Evolutionary conservation across 1,140 invertebrate genomes (phyloP), one percentile per base, ranked within the genome.

Genomic region (Euwallacea similis): DNA sequence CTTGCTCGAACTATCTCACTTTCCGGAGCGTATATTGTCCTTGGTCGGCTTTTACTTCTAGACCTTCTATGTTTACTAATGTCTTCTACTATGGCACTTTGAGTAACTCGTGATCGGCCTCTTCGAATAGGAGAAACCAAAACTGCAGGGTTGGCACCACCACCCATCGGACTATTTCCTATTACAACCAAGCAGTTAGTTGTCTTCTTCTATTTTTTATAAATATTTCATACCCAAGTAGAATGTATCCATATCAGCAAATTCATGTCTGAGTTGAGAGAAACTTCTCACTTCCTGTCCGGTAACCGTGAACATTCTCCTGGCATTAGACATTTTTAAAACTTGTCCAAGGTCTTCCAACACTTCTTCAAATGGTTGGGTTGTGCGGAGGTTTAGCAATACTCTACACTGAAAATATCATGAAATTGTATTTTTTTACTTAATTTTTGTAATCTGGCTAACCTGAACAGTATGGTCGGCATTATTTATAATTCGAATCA

Each of bases 281-380:
- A 96, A 96, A 81, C 94, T 96, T 71, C 93, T 86, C 2, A 97
- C 94, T 88, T 95, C 93, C 87, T 95, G 92, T 66, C 94, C 94
- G 7, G 90, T 91, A 41, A 93, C 90, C 58, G 93, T 96, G 82
- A 93, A 94, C 90, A 97, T 94, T 82, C 90, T 87, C 81, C 92
- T 93, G 66, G 93, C 92, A 70, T 92, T 91, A 76, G 89, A 93
- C 89, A 95, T 93, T 85, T 94, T 95, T 50, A 97, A 85, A 54
- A 96, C 93, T 85, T 96, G 92, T 71, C 94, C 94, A 76, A 97
- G 86, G 84, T 97, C 95, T 80, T 93, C 90, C 64, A 98, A 83
- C n/a, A 98, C 92, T 79, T 97, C 94, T 83, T 98, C 95, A 79
- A 96, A 98, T 2, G 93, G 93, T 80, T 97, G 94, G 8, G 92